phyloP scores from a whole-genome alignment of 2,888 invertebrate species.

The Tetragonisca angustula region DNA sequence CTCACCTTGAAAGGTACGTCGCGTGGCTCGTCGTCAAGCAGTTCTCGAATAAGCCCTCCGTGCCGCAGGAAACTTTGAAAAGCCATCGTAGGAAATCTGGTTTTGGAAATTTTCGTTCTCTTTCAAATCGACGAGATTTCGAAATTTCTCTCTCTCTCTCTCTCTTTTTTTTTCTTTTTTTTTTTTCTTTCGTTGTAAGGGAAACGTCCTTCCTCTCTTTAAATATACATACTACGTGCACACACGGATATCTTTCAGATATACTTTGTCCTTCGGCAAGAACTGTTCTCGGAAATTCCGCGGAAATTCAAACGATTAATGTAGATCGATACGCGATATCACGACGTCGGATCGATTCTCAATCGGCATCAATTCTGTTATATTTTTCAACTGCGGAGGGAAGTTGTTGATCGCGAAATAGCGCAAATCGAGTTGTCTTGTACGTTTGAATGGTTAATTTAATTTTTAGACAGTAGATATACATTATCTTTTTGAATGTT shows the following conservation, averaged over 20 bases:
- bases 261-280: not conserved
- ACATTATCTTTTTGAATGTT: no score
- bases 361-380: not conserved
- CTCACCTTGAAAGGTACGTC: slow-evolving; percentile 74
- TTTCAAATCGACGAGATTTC: no score
- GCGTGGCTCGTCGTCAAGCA: slow-evolving; percentile 70
- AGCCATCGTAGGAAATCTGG: slow-evolving; percentile 26
- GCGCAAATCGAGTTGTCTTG: not conserved
- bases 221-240: not conserved
- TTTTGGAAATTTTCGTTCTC: not conserved
- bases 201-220: not conserved
- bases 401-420: no score
- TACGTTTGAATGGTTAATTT: no score
- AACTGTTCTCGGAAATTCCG: not conserved
- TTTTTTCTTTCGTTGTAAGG: not conserved
- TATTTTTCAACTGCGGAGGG: not conserved
- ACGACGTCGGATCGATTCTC: not conserved
- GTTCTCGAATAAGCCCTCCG: slow-evolving; percentile 67
- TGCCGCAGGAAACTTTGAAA: slow-evolving; percentile 64
- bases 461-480: no score
- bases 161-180: not conserved
- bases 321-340: slow-evolving; percentile 11
- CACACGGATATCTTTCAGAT: not conserved
- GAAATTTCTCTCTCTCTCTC: not conserved
- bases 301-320: slow-evolving; percentile 16